Evolutionary conservation across 1,140 invertebrate species (phyloP).

Genomic region (Heliconius hermathena): DNA sequence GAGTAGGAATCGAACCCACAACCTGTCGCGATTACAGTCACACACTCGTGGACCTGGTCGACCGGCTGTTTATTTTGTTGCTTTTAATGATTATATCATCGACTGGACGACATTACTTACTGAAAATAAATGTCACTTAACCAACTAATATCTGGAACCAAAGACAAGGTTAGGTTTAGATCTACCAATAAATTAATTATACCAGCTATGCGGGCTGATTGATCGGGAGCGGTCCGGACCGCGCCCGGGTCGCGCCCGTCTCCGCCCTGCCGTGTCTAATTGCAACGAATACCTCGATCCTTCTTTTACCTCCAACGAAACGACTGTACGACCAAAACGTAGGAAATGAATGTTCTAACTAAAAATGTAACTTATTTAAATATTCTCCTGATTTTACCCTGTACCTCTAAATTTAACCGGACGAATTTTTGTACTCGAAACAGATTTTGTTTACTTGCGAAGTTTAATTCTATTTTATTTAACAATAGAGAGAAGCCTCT

Average conservation of each 20-base stretch:
- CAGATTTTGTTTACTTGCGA: too few species aligned
- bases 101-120: neutral
- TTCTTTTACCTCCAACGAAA: slow-evolving; percentile 29
- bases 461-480: too few species aligned
- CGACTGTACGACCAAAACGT: neutral
- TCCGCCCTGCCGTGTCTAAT: slow-evolving; percentile 57
- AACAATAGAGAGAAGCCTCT: too few species aligned
- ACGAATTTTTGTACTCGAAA: neutral
- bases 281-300: slow-evolving; percentile 55
- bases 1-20: too few species aligned
- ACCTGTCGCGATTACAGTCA: too few species aligned
- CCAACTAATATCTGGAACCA: neutral
- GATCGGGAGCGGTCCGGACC: slow-evolving; percentile 48
- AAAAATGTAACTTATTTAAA: neutral
- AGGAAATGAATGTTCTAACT: neutral
- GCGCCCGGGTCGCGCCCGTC: slow-evolving; percentile 53
- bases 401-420: neutral
- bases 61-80: neutral
- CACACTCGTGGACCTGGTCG: too few species aligned
- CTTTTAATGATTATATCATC: neutral
- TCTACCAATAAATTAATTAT: slow-evolving; percentile 61
- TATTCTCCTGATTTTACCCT: neutral
- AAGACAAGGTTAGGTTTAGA: slow-evolving; percentile 31
- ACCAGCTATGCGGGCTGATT: slow-evolving; percentile 53
- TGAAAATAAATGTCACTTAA: neutral